Evolutionary conservation across 2,113 vertebrate species (phyloP), one percentile per base, ranked within the genome.

Genomic region (Plecturocebus donacophilus): DNA sequence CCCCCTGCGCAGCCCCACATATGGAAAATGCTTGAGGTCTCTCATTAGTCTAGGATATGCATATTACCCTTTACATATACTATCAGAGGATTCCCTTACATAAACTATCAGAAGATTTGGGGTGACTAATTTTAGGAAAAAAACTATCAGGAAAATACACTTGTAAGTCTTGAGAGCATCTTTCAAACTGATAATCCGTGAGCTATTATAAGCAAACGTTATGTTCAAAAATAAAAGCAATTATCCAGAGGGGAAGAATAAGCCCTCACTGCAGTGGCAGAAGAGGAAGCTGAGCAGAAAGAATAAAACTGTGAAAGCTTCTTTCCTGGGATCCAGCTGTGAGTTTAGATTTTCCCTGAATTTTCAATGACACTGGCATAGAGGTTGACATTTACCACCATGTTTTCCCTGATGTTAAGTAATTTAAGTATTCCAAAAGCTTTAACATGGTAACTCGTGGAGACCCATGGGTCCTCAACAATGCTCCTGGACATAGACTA

Each of bases 1-100:
- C 20, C 2, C 4, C 47, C 66, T 5, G 32, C 10, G n/a, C n/a
- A n/a, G n/a, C 20, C 2, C 4, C 54, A 79, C 7, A 17, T 3
- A 5, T 71, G 45, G 40, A n/a, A 94, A 76, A 64, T 81, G 13
- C 20, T 35, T 54, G 35, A 64, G 82, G 40, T 5, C 32, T 21
- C 58, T 91, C 27, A 32, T 21, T 89, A 85, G 40, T 79, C 52
- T 79, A 21, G 19, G 17, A 6, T 47, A 45, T 35, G 0, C 6
- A 0, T 14, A 56, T 35, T 35, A 12, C 16, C 40, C 30, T 6
- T 80, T 75, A 23, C 16, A n/a, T 45, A 2, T 14, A 30, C 19
- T 47, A 25, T 90, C 45, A 45, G 49, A 38, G 25, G 42, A 66
- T 25, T 20, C n/a, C 35, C 6, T 80, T 75, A 23, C 9, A 20